Conservation (phyloP, 2,113 vertebrate species). For the Scophthalmus maximus region DNA sequence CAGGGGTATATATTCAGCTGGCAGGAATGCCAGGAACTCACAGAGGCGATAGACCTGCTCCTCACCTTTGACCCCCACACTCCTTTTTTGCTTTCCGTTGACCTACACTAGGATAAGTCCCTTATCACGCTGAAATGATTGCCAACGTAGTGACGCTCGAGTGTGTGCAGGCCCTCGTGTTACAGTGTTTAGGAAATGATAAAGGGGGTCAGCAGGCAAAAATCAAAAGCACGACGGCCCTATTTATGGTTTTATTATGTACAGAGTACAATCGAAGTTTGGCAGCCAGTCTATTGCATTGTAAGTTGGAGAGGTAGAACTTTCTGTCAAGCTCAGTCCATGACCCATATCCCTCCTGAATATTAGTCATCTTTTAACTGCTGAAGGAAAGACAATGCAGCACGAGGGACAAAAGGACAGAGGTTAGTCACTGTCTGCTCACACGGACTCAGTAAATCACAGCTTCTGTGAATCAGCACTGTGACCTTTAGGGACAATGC, state of each 20-base stretch:
- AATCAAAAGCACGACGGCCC: constrained; percentile 6
- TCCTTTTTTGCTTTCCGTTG: constrained; percentile 27
- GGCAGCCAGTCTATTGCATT: constrained; percentile 1
- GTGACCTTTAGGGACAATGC: constrained; percentile 45
- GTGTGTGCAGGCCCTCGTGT: neutral
- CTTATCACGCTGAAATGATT: constrained; percentile 35
- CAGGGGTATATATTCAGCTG: neutral
- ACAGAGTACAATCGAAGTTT: constrained; percentile 28
- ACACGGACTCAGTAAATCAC: constrained; percentile 29
- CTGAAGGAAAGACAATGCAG: constrained; percentile 2
- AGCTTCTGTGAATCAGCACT: constrained; percentile 27
- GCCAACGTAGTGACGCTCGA: neutral
- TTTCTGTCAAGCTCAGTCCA: constrained; percentile 5
- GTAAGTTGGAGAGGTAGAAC: neutral
- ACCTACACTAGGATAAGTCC: constrained; percentile 26
- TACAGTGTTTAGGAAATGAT: constrained; percentile 22
- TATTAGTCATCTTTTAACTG: constrained; percentile 22
- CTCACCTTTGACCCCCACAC: constrained; percentile 48
- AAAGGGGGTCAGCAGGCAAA: constrained; percentile 16
- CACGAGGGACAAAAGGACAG: neutral
- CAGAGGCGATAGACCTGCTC: constrained; percentile 48
- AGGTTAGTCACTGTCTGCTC: constrained; percentile 28
- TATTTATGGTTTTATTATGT: constrained; percentile 50
- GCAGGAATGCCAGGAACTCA: constrained; percentile 47
- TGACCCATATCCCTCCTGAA: neutral